phyloP scores from a whole-genome alignment of 2,113 vertebrate genomes.

The Poeciliopsis turrubarensis region DNA sequence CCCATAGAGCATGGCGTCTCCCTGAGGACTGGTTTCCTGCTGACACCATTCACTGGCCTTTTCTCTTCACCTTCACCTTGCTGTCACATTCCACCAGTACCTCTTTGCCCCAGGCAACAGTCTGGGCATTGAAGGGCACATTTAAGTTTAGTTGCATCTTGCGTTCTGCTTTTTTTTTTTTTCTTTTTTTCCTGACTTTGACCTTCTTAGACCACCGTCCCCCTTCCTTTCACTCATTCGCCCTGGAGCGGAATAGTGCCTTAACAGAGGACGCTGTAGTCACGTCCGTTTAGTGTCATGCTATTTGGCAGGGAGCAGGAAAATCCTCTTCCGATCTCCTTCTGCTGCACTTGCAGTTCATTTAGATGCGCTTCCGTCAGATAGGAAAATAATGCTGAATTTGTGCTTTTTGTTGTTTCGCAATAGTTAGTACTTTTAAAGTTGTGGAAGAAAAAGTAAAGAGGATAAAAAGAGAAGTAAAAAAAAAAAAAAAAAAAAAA shows the following conservation, averaged over 20 bases:
- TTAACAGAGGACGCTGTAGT: no score
- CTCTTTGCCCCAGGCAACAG: slow-evolving; percentile 42
- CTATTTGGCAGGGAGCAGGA: no score
- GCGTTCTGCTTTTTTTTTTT: slow-evolving; percentile 37
- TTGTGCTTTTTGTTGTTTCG: background rate
- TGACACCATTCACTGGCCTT: slow-evolving; percentile 45
- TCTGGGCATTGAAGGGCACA: slow-evolving; percentile 52
- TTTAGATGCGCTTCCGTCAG: background rate
- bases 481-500: no score
- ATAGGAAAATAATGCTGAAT: background rate
- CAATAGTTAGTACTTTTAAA: background rate
- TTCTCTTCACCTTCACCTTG: slow-evolving; percentile 51
- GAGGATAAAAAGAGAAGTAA: no score
- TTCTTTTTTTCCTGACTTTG: slow-evolving; percentile 44
- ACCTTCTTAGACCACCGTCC: slow-evolving; percentile 48
- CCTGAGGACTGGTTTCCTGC: slow-evolving; percentile 48
- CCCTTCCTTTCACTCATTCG: slow-evolving; percentile 30
- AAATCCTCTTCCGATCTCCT: no score
- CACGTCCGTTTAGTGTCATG: no score
- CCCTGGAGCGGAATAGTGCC: slow-evolving; percentile 13
- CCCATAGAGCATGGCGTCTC: slow-evolving; percentile 24
- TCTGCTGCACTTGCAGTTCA: background rate
- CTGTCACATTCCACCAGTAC: slow-evolving; percentile 36
- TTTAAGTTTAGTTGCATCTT: slow-evolving; percentile 51
- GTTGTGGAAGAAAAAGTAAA: background rate